Conservation (phyloP, 1,140 invertebrate species). For the Drosophila repleta region DNA sequence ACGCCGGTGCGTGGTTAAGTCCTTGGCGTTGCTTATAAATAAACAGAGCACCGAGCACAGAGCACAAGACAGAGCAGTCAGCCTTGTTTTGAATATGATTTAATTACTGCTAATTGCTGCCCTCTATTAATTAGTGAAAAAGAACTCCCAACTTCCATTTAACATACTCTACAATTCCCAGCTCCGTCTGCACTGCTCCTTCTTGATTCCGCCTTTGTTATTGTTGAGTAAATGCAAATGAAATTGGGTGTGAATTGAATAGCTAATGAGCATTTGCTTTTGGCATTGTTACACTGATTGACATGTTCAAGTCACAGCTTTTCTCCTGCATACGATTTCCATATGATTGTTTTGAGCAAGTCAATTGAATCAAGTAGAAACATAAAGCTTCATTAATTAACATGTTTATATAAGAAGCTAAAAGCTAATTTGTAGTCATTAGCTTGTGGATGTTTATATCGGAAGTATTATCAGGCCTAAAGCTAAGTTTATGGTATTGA, state of each 20-base stretch:
- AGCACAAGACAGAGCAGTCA: slow-evolving; percentile 27
- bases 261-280: slow-evolving; percentile 26
- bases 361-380: not conserved
- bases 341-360: not conserved
- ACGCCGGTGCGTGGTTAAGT: slow-evolving; percentile 67
- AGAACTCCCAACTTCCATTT: not conserved
- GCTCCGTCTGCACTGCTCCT: not conserved
- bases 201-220: not conserved
- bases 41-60: slow-evolving; percentile 40
- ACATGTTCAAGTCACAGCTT: not conserved
- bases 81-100: slow-evolving; percentile 70
- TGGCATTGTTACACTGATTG: slow-evolving; percentile 2
- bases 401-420: no score
- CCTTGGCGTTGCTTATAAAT: slow-evolving; percentile 56
- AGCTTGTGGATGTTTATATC: no score
- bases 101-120: slow-evolving; percentile 73
- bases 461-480: no score
- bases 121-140: slow-evolving; percentile 61
- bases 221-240: slow-evolving; percentile 28
- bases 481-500: not conserved
- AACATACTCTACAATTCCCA: not conserved
- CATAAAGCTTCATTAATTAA: not conserved
- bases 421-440: no score
- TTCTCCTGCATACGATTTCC: slow-evolving; percentile 1
- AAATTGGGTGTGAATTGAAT: slow-evolving; percentile 49